phyloP scores from a whole-genome alignment of 2,888 invertebrate genomes.

The Drosophila anomalata region DNA sequence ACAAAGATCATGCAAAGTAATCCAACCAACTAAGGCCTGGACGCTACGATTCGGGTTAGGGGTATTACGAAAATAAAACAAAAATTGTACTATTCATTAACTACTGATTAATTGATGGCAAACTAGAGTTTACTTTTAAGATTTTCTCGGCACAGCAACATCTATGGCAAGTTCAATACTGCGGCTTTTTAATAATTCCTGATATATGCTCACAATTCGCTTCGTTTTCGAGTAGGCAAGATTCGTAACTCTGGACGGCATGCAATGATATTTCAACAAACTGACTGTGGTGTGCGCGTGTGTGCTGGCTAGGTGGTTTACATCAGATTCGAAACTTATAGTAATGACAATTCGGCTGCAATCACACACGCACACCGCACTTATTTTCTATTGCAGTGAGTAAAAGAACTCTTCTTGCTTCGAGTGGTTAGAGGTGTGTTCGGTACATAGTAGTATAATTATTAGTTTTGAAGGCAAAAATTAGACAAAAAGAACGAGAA shows the following conservation, averaged over 20 bases:
- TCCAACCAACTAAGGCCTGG: conserved; percentile 38
- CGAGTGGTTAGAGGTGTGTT: conserved; percentile 50
- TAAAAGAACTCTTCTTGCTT: conserved; percentile 81
- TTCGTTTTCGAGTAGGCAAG: conserved; percentile 59
- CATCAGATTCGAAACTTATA: conserved; percentile 54
- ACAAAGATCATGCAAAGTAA: conserved; percentile 81
- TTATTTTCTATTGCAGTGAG: conserved; percentile 75
- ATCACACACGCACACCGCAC: conserved; percentile 42
- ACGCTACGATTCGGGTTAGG: conserved; percentile 41
- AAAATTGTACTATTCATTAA: conserved; percentile 26
- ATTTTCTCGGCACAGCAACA: conserved; percentile 47
- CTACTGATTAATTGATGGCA: conserved; percentile 26
- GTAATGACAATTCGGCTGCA: conserved; percentile 49
- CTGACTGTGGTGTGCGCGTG: conserved; percentile 39
- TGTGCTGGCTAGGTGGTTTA: conserved; percentile 34
- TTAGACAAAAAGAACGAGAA: conserved; percentile 64
- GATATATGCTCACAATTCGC: conserved; percentile 54
- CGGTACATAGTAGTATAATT: conserved; percentile 38
- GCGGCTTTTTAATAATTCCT: conserved; percentile 36
- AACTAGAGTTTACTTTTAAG: conserved; percentile 18
- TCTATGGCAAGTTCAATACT: conserved; percentile 77
- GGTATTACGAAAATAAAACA: conserved; percentile 13
- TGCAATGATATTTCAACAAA: conserved; percentile 58
- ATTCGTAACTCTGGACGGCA: conserved; percentile 64
- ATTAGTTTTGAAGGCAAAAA: conserved; percentile 72